Evolutionary conservation across 2,797 vertebrate species (phyloP), one percentile per base, ranked within the genome.

Genomic region (Centropyge bicolor): DNA sequence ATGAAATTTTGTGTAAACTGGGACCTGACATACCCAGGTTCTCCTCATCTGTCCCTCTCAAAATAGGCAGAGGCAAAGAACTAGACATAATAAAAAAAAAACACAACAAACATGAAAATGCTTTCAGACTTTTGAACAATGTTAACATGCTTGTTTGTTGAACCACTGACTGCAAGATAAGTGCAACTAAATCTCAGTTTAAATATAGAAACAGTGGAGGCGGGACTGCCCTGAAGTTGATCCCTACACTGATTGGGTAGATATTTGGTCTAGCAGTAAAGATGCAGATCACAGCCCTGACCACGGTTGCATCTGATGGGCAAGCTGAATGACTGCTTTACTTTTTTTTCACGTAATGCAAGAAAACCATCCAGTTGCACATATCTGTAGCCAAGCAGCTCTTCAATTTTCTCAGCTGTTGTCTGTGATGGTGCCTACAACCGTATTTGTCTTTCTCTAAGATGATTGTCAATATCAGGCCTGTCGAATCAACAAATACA

Each of bases 1-100:
- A 84, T 85, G 73, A 87, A 88, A 90, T 75, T 52, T 38, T 80
- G 70, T 76, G 84, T 74, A 84, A 83, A 89, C 60, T 59, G 45
- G 75, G 70, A 78, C 43, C 69, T 70, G 46, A 59, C 54, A 82
- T 69, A 70, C 79, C 45, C 74, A 65, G 76, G 67, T 68, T 36
- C 36, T n/a, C 31, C n/a, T 65, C 61, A 72, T 43, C 27, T 45
- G 70, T 63, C 60, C 20, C 36, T 69, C 38, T 24, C 6, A 67
- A 82, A 56, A 80, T 8, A 63, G 52, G 70, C 10, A 4, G 36
- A 80, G 48, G 72, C 48, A 72, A 36, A 63, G 16, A 56, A 41
- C 5, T 46, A 45, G 16, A 79, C 46, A 35, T 40, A 36, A 52
- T 14, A 20, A 46, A 51, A 59, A 22, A 61, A 62, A 73, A 75